Base-by-base conservation (phyloP, 2,888 invertebrate species). In the Adelphocoris suturalis region DNA sequence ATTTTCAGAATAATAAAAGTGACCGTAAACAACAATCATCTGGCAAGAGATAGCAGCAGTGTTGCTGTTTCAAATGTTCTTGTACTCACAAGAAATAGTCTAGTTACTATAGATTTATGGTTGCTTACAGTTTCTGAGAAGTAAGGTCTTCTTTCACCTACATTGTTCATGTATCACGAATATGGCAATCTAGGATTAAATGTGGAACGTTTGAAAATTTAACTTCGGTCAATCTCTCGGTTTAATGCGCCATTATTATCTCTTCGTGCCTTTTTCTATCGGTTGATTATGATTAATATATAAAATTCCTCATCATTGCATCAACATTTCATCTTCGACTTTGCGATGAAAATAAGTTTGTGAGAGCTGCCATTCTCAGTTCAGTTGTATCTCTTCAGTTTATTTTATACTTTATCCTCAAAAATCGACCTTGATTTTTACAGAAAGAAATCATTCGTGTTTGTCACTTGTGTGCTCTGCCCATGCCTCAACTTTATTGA, bases 1-100 rank as follows among this genome's bases (percentile, higher is more conserved):
- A 95, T 37, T 93, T 97, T 91, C 96, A 96, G 94, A 96, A 94
- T 91, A 90, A 91, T 80, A 94, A 94, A 90, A 92, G 91, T 85
- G 94, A 92, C 78, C 90, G 90, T 48, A 92, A 90, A 84, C 91
- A 90, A 80, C 91, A 91, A 85, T 89, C 90, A 55, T 91, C 91
- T 28, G 90, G 91, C 82, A 92, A 92, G 91, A 92, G 94, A 91
- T 95, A 95, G 92, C 95, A 95, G 94, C 95, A 94, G 92, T 94
- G 94, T 93, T 93, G 94, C 94, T 94, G 95, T 93, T 94, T 95
- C 93, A 94, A 94, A 93, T 95, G 95, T 93, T 91, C 91, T 91
- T 92, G 92, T 91, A 91, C 91, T 84, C 91, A 91, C 80, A 92
- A 92, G 90, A 91, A 92, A 12, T 88, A 88, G 80, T 28, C 12